Conservation (phyloP, 2,113 vertebrate species). For the Camelus bactrianus region DNA sequence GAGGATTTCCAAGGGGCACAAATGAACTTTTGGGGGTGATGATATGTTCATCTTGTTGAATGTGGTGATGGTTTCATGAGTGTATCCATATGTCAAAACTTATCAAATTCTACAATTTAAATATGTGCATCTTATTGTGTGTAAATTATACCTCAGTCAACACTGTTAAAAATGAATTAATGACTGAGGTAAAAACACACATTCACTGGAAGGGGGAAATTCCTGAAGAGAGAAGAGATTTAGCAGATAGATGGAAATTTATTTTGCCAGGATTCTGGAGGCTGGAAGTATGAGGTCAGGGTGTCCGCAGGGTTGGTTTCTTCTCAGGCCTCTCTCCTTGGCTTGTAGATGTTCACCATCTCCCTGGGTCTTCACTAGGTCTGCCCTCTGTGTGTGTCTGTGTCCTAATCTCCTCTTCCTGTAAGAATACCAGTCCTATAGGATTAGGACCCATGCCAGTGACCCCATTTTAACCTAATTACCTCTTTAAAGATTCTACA, state of each 20-base stretch:
- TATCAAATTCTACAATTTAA: neutral
- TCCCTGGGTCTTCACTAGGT: neutral
- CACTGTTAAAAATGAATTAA: neutral
- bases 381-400: neutral
- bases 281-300: neutral
- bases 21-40: neutral
- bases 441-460: neutral
- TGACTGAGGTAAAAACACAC: neutral
- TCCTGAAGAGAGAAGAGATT: neutral
- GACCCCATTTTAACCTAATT: neutral
- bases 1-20: too few species aligned
- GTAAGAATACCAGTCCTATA: neutral
- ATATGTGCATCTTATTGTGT: too few species aligned
- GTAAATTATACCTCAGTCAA: too few species aligned
- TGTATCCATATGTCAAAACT: neutral
- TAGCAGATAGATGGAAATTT: neutral
- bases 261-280: neutral
- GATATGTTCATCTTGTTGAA: neutral
- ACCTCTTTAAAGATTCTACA: neutral
- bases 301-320: neutral
- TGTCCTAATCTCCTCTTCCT: neutral
- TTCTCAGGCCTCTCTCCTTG: neutral
- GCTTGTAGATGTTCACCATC: accelerated
- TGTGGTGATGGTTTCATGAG: neutral
- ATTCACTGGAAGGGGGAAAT: neutral